Evolutionary conservation across 2,797 vertebrate species (phyloP).

Genomic region (Siniperca obscura): DNA sequence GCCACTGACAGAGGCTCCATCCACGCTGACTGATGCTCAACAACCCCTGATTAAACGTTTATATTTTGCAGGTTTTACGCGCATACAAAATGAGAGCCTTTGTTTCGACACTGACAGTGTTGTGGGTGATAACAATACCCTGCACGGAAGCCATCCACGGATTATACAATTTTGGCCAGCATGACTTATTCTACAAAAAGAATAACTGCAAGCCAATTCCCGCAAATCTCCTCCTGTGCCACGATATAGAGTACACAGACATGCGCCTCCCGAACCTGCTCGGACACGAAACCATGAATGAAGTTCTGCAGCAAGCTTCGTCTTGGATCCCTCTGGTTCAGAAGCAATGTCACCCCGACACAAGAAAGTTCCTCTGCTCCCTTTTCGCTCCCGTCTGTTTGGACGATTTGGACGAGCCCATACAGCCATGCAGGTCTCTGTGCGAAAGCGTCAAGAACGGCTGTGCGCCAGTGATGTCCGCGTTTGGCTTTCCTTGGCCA

Average conservation of each 20-base stretch:
- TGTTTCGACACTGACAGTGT: constrained; percentile 79
- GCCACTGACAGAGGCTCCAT: constrained; percentile 59
- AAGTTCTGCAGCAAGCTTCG: constrained; percentile 95
- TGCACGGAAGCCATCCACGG: constrained; percentile 87
- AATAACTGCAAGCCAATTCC: constrained; percentile 96
- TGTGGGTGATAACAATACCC: constrained; percentile 75
- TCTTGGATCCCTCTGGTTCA: constrained; percentile 98
- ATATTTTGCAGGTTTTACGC: constrained; percentile 36
- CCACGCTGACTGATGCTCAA: constrained; percentile 49
- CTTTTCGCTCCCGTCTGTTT: constrained; percentile 97
- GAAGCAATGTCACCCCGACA: constrained; percentile 97
- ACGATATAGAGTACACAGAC: constrained; percentile 95
- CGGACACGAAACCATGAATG: constrained; percentile 96
- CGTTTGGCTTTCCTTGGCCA: constrained; percentile 98
- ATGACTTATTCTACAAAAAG: constrained; percentile 91
- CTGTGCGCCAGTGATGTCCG: constrained; percentile 97
- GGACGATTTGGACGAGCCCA: constrained; percentile 94
- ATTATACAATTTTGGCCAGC: constrained; percentile 91
- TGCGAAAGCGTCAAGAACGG: constrained; percentile 93
- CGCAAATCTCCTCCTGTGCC: constrained; percentile 90
- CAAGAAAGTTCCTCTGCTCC: constrained; percentile 97
- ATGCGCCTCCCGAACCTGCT: constrained; percentile 98
- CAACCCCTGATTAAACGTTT: constrained; percentile 8
- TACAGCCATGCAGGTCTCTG: constrained; percentile 95
- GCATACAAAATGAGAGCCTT: constrained; percentile 64